Evolutionary conservation across 2,113 vertebrate species (phyloP).

Genomic region (Erythrocercus mccallii): DNA sequence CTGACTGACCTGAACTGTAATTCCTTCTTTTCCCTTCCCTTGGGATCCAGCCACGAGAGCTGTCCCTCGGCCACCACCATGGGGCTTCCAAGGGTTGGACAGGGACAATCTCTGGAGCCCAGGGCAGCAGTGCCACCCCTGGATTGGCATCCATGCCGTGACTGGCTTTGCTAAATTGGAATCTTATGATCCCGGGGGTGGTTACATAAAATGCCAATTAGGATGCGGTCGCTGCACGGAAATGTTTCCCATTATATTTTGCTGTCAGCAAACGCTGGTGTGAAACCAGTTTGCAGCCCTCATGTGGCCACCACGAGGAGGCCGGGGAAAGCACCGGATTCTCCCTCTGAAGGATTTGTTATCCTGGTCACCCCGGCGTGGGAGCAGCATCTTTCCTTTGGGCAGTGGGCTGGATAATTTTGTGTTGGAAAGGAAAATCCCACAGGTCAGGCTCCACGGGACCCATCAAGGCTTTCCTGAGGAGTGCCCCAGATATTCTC

Average conservation of each 20-base stretch:
- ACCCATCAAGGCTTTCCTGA: neutral
- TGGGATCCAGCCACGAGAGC: neutral
- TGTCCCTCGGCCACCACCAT: neutral
- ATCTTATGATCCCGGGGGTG: neutral
- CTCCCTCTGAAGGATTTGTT: neutral
- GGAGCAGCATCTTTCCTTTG: neutral
- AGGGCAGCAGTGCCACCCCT: neutral
- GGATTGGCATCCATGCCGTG: neutral
- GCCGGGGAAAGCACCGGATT: neutral
- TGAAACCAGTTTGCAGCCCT: conserved; percentile 47
- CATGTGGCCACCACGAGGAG: conserved; percentile 24
- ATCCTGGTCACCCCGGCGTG: neutral
- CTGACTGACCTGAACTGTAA: neutral
- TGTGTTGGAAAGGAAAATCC: neutral
- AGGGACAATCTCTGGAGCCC: neutral
- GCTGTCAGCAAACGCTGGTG: conserved; percentile 46
- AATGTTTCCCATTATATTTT: conserved; percentile 54
- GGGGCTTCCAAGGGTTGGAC: neutral
- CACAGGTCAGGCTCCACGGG: neutral
- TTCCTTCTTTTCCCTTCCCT: neutral
- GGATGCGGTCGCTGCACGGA: neutral
- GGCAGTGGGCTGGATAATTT: neutral
- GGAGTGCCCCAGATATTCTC: neutral
- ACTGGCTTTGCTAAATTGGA: conserved; percentile 23
- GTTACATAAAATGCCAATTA: conserved; percentile 34